A percentile compares a stretch with the other conserved stretches of the same genome.
phyloP scores from a whole-genome alignment of 2,113 vertebrate species.

The Delphinus delphis region DNA sequence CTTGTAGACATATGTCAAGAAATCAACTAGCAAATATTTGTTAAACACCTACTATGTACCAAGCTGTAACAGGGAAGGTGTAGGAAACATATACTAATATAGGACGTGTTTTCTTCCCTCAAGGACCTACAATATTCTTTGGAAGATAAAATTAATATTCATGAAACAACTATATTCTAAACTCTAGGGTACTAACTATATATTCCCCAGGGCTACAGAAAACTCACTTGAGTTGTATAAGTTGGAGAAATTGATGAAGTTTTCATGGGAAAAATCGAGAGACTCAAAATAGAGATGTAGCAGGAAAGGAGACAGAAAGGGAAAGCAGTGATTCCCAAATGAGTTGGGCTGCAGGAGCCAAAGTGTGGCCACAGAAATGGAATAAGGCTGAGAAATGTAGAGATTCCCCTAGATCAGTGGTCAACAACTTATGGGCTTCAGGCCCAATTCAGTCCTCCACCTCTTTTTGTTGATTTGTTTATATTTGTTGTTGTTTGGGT shows the following conservation, averaged over 20 bases:
- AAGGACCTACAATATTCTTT: not conserved
- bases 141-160: not conserved
- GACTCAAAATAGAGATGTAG: not conserved
- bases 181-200: not conserved
- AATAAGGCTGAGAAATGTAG: not conserved
- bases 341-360: not conserved
- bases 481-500: not conserved
- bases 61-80: not conserved
- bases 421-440: not conserved
- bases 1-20: not conserved
- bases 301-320: not conserved
- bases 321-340: not conserved
- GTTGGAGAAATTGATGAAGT: not conserved
- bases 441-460: not conserved
- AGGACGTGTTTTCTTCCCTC: not conserved
- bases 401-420: not conserved
- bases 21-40: not conserved
- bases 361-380: not conserved
- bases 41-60: not conserved
- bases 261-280: constrained; percentile 43
- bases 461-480: not conserved
- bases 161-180: not conserved
- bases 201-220: not conserved
- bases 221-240: not conserved
- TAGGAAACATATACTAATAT: not conserved